Conservation (phyloP, 2,113 vertebrate species). For the Poeciliopsis prolifica region DNA sequence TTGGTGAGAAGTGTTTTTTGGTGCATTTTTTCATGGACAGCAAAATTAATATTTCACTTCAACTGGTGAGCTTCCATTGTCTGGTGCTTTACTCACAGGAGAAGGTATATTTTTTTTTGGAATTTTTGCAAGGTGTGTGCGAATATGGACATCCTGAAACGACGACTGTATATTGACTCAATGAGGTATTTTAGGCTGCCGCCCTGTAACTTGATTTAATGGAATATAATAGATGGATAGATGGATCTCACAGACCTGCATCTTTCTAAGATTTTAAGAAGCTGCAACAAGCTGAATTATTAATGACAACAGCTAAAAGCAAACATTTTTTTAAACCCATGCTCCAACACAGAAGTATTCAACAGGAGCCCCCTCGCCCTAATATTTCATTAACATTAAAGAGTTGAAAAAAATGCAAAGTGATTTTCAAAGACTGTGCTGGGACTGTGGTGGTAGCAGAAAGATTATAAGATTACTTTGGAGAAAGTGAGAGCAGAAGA, state of each 20-base stretch:
- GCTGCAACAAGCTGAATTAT: neutral
- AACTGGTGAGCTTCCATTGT: too few species aligned
- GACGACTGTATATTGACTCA: too few species aligned
- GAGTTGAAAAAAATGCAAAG: constrained; percentile 40
- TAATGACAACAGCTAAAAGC: neutral
- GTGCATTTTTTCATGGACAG: too few species aligned
- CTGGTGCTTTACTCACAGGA: too few species aligned
- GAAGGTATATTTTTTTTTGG: too few species aligned
- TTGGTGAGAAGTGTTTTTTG: too few species aligned
- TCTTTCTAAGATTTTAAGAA: neutral
- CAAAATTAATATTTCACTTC: too few species aligned
- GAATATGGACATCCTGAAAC: too few species aligned
- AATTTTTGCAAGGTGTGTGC: too few species aligned
- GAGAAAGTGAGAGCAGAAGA: constrained; percentile 62
- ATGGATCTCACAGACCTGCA: neutral
- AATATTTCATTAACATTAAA: constrained; percentile 59
- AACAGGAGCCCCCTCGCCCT: constrained; percentile 21
- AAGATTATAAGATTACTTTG: constrained; percentile 67
- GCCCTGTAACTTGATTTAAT: too few species aligned
- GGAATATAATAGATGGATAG: neutral
- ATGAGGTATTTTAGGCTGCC: too few species aligned
- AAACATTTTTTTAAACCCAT: neutral
- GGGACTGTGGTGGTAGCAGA: constrained; percentile 46
- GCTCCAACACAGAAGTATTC: neutral
- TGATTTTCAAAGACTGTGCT: constrained; percentile 62